These are phyloP conservation scores for Protomyctophum bolini DNA, from an alignment of 2,113 vertebrate genomes.

Conservation along the genomic window DNA sequence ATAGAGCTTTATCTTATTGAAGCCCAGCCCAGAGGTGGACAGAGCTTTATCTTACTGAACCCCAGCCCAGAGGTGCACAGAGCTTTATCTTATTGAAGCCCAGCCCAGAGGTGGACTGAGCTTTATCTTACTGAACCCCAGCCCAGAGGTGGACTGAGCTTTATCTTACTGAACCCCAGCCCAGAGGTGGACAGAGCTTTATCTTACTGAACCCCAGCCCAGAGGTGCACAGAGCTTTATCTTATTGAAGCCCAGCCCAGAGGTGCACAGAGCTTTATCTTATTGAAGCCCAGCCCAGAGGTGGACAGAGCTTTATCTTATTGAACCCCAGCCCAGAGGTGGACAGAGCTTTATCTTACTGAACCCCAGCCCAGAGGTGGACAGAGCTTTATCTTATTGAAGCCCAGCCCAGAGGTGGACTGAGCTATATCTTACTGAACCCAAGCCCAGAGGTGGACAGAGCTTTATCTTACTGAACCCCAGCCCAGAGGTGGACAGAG, in stretches of 20 bases:
- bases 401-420: constrained; percentile 45
- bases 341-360: constrained; percentile 44
- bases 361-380: constrained; percentile 46
- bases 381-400: constrained; percentile 48
- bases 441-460: constrained; percentile 36
- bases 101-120: no score
- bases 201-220: constrained; percentile 52
- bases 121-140: no score
- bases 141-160: no score
- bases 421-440: constrained; percentile 54
- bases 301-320: constrained; percentile 41
- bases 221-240: constrained; percentile 40
- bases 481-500: constrained; percentile 37
- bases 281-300: constrained; percentile 49
- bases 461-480: constrained; percentile 57
- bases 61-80: constrained; percentile 36
- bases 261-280: constrained; percentile 41
- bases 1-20: no score
- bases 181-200: constrained; percentile 37
- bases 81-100: no score
- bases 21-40: constrained; percentile 45
- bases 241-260: constrained; percentile 49
- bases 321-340: constrained; percentile 49
- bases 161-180: constrained; percentile 54
- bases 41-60: constrained; percentile 54